These are phyloP conservation scores for Cosmia pyralina DNA, from an alignment of 2,888 invertebrate species.

Conservation along the genomic window DNA sequence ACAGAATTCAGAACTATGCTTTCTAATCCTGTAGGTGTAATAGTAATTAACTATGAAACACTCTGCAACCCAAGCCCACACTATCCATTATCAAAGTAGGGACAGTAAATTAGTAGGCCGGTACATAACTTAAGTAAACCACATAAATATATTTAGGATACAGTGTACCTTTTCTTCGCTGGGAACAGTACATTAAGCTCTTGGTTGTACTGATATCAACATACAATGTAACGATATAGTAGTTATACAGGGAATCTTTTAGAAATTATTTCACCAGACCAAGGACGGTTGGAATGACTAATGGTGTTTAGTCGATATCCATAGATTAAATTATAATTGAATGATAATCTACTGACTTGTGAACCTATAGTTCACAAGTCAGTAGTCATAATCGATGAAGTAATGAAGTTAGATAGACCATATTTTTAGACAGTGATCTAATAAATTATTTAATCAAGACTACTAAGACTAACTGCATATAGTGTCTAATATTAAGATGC, in stretches of 20 bases:
- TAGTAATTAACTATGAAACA: slow-evolving; percentile 4
- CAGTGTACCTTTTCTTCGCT: slow-evolving; percentile 27
- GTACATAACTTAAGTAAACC: slow-evolving; percentile 27
- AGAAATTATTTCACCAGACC: neutral
- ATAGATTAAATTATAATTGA: slow-evolving; percentile 29
- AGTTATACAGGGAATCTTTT: neutral
- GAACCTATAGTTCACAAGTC: slow-evolving; percentile 10
- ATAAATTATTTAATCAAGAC: neutral
- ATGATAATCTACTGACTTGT: slow-evolving; percentile 15
- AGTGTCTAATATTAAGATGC: neutral
- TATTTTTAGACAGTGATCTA: slow-evolving; percentile 49
- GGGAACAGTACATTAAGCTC: slow-evolving; percentile 32
- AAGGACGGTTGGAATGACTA: slow-evolving; percentile 6
- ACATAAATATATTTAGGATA: slow-evolving; percentile 36
- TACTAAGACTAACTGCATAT: neutral
- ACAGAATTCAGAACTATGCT: neutral
- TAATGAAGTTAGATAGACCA: slow-evolving; percentile 9
- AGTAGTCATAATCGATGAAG: slow-evolving; percentile 26
- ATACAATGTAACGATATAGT: slow-evolving; percentile 1
- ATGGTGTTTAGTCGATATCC: neutral
- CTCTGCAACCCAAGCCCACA: slow-evolving; percentile 23
- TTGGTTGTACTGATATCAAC: slow-evolving; percentile 26
- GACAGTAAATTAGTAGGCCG: slow-evolving; percentile 35
- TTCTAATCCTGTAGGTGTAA: slow-evolving; percentile 7
- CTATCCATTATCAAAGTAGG: slow-evolving; percentile 46